phyloP scores from a whole-genome alignment of 2,797 vertebrate genomes.

The Megaceryle alcyon region DNA sequence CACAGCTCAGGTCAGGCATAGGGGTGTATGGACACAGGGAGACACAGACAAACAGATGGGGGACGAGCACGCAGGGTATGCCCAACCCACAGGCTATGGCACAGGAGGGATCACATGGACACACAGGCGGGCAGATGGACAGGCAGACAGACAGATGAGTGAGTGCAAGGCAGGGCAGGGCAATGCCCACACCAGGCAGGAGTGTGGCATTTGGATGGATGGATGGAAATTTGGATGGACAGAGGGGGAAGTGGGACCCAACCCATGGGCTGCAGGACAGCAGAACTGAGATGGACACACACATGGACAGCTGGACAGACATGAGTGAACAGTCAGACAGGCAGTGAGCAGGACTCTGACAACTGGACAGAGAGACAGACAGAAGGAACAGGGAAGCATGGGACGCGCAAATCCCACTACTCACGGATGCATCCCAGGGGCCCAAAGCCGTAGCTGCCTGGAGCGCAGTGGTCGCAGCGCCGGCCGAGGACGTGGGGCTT shows the following conservation, averaged over 20 bases:
- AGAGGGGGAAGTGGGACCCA: background rate
- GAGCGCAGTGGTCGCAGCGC: slow-evolving; percentile 83
- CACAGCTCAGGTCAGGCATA: background rate
- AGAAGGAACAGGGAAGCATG: background rate
- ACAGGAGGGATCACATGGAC: background rate
- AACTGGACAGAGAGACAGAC: background rate
- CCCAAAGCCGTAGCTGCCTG: slow-evolving; percentile 85
- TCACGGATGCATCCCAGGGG: slow-evolving; percentile 85
- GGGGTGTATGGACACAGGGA: background rate
- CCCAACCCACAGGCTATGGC: accelerated
- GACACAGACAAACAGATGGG: background rate
- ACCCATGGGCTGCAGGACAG: background rate
- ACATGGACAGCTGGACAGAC: background rate
- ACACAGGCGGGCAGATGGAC: accelerated
- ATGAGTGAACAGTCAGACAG: background rate
- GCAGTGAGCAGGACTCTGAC: accelerated
- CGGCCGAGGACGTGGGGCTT: slow-evolving; percentile 84
- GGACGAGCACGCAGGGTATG: background rate
- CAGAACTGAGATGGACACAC: background rate
- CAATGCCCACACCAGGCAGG: background rate
- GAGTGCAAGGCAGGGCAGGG: background rate
- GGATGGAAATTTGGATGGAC: background rate
- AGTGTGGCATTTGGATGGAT: background rate
- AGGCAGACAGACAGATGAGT: accelerated
- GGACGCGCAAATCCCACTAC: background rate